Evolutionary conservation across 2,888 invertebrate species (phyloP).

Genomic region (Biston betularia): DNA sequence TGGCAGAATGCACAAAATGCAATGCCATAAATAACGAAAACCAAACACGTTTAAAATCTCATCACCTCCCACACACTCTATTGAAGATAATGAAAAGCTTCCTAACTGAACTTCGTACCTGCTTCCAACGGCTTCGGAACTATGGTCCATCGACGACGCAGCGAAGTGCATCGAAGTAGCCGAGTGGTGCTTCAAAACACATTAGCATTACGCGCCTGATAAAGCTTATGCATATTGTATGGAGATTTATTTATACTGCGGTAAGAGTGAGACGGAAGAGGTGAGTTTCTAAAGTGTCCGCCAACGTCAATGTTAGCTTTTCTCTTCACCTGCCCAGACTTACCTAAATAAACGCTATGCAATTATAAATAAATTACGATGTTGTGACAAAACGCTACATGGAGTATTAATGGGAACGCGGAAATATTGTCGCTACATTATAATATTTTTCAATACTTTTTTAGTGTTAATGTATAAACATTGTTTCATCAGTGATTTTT

Average conservation of each 20-base stretch:
- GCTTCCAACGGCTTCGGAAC: conserved; percentile 55
- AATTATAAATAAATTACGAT: conserved; percentile 51
- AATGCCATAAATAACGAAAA: no score
- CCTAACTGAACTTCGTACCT: conserved; percentile 33
- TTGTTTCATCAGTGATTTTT: no score
- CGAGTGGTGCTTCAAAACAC: conserved; percentile 69
- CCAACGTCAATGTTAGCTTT: conserved; percentile 65
- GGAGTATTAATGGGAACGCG: no score
- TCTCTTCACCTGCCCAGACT: conserved; percentile 59
- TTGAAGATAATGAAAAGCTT: conserved; percentile 27
- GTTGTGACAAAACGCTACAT: conserved; percentile 12
- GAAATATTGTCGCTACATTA: no score
- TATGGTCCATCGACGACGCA: conserved; percentile 59
- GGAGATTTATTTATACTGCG: conserved; percentile 52
- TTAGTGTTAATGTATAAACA: no score
- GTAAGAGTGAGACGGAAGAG: conserved; percentile 53
- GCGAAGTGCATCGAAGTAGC: conserved; percentile 58
- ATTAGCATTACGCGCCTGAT: conserved; percentile 67
- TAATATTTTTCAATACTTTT: no score
- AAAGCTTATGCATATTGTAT: conserved; percentile 61
- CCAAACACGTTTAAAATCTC: conserved; percentile 7
- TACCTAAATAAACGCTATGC: conserved; percentile 47
- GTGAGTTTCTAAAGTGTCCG: conserved; percentile 44
- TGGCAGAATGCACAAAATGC: no score
- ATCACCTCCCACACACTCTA: conserved; percentile 19